A percentile compares a stretch with the other conserved stretches of the same genome.
These are phyloP conservation scores for Lanistes nyassanus DNA, from an alignment of 1,140 invertebrate genomes.

Conservation along the genomic window DNA sequence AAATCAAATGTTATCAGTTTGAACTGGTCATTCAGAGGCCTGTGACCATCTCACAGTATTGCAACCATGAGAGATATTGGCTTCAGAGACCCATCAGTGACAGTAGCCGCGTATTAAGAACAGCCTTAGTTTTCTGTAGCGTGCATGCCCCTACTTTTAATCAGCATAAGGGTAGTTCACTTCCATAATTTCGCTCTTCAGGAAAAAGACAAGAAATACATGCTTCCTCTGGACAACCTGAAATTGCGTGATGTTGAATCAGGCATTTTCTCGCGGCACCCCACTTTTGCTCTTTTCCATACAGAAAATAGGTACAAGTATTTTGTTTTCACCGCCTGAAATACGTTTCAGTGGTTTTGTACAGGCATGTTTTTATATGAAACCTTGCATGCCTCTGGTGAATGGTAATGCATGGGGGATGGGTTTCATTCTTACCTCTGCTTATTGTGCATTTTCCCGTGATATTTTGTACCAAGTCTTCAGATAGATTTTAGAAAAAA, in stretches of 20 bases:
- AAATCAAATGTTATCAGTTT: no score
- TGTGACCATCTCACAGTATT: no score
- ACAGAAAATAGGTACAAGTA: constrained; percentile 92
- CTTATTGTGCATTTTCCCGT: no score
- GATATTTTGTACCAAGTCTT: no score
- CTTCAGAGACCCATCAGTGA: neutral
- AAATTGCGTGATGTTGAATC: constrained; percentile 97
- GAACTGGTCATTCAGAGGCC: no score
- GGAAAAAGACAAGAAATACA: constrained; percentile 99
- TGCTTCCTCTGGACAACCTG: constrained; percentile 95
- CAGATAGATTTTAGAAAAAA: no score
- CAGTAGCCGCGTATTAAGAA: neutral
- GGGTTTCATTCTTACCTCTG: neutral
- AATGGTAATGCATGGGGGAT: neutral
- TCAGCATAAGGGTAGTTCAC: neutral
- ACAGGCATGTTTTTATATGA: neutral
- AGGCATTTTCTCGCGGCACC: constrained; percentile 96
- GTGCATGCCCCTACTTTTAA: neutral
- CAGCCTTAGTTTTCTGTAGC: neutral
- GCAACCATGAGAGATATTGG: no score
- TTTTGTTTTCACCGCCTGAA: constrained; percentile 88
- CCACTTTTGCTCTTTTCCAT: constrained; percentile 98
- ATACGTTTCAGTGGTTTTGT: neutral
- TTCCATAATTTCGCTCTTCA: constrained; percentile 54
- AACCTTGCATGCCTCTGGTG: neutral